Conservation (phyloP, 2,797 vertebrate species). For the Phrynocephalus guinanensis region DNA sequence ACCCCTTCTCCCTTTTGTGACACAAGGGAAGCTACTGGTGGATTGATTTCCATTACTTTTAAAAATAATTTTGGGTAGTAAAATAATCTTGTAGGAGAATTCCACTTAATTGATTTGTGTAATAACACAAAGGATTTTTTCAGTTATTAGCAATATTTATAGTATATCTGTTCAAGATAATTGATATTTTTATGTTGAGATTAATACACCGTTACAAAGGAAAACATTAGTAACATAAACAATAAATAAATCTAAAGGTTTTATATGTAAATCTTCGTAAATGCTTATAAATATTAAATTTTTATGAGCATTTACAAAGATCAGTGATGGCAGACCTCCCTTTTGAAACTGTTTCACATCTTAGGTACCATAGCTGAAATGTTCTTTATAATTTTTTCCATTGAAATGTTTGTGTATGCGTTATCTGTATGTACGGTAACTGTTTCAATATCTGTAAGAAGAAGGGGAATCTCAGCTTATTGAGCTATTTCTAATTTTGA, state of each 20-base stretch:
- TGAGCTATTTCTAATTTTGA: not conserved
- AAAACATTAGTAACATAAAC: not conserved
- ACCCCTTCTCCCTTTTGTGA: not conserved
- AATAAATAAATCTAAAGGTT: not conserved
- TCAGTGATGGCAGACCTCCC: not conserved
- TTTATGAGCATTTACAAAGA: too few relatives aligned
- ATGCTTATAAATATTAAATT: too few relatives aligned
- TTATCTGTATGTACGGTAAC: not conserved
- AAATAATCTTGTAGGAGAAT: not conserved
- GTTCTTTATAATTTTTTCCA: not conserved
- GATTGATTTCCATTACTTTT: not conserved
- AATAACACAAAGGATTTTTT: not conserved
- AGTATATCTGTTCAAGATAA: not conserved
- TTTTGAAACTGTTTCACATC: not conserved
- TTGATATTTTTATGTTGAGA: not conserved
- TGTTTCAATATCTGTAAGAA: not conserved
- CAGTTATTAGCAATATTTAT: not conserved
- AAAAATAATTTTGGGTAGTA: not conserved
- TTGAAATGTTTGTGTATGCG: not conserved
- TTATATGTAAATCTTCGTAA: not conserved
- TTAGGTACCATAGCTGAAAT: not conserved
- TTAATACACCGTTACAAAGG: not conserved
- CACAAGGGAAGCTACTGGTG: not conserved
- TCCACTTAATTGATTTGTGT: not conserved
- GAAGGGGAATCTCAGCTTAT: not conserved